Evolutionary conservation across 1,140 invertebrate species (phyloP).

Genomic region (Hydropsyche tenuis): DNA sequence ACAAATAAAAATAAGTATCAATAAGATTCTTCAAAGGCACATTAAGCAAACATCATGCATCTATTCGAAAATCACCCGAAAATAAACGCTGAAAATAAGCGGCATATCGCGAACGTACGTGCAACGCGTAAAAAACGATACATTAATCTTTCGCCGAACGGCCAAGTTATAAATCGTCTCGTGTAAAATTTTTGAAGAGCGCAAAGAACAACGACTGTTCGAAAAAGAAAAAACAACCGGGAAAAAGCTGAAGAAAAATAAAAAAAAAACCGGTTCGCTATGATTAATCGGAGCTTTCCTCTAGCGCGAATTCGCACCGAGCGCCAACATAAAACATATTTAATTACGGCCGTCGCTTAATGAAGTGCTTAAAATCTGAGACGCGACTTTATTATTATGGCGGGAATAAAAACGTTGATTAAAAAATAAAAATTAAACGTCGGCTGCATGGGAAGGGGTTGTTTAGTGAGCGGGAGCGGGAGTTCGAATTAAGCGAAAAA

Average conservation of each 20-base stretch:
- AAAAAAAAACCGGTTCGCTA: not conserved
- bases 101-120: no score
- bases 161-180: conserved; percentile 11
- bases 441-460: no score
- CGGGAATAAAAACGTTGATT: no score
- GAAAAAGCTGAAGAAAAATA: not conserved
- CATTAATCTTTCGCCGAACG: conserved; percentile 14
- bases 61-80: no score
- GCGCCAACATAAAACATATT: conserved; percentile 13
- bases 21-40: no score
- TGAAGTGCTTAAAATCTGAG: conserved; percentile 9
- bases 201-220: not conserved
- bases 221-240: no score
- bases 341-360: conserved; percentile 5
- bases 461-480: no score
- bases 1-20: no score
- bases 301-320: not conserved
- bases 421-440: no score
- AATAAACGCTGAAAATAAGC: no score
- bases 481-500: no score
- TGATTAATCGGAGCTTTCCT: conserved; percentile 17
- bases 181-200: conserved; percentile 12
- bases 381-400: not conserved
- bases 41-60: no score
- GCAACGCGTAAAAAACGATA: not conserved